These are phyloP conservation scores for Podiceps cristatus DNA, from an alignment of 2,113 vertebrate genomes.

Conservation along the genomic window DNA sequence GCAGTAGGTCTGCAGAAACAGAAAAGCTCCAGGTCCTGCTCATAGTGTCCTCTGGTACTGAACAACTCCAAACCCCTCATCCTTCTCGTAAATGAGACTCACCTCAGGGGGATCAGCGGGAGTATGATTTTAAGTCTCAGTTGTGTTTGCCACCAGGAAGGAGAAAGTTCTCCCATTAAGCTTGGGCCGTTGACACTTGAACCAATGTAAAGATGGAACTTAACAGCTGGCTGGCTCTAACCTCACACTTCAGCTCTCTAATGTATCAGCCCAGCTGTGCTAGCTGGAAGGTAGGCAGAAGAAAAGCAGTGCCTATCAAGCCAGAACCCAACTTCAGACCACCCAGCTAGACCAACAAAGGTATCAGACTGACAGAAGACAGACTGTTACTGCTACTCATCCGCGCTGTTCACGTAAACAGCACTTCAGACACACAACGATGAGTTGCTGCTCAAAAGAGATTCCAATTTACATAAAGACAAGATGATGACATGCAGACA, in stretches of 20 bases:
- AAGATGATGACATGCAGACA: neutral
- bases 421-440: conserved; percentile 14
- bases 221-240: neutral
- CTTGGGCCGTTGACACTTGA: neutral
- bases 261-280: neutral
- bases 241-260: neutral
- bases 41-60: neutral
- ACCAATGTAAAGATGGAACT: neutral
- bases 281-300: neutral
- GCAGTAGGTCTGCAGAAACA: neutral
- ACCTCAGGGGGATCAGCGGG: neutral
- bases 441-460: conserved; percentile 36
- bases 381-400: neutral
- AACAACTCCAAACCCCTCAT: neutral
- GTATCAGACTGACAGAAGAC: neutral
- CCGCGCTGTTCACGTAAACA: neutral
- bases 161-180: neutral
- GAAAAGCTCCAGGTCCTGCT: neutral
- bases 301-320: neutral
- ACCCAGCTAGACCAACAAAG: neutral
- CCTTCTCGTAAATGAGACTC: neutral
- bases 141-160: neutral
- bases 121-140: neutral
- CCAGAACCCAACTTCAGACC: neutral
- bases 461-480: conserved; percentile 47